These are phyloP conservation scores for Hyperoplus immaculatus DNA, from an alignment of 2,797 vertebrate genomes.

Conservation along the genomic window DNA sequence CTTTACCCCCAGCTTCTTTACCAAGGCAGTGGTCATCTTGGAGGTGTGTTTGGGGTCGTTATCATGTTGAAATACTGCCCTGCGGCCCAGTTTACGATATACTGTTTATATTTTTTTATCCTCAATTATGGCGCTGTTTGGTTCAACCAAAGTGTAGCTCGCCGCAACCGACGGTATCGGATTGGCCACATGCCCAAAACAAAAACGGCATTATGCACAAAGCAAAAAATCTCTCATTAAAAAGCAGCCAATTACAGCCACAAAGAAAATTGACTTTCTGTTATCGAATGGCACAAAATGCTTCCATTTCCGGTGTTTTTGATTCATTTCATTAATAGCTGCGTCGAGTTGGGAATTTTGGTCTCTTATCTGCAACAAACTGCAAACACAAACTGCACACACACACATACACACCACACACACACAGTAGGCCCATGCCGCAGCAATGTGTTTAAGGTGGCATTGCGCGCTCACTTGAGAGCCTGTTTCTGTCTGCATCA, in stretches of 20 bases:
- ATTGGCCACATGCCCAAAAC: constrained; percentile 32
- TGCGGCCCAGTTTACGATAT: no score
- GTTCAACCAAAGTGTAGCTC: background rate
- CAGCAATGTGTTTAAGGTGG: constrained; percentile 65
- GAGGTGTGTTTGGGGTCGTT: no score
- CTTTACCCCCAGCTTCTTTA: no score
- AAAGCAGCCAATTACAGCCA: constrained; percentile 66
- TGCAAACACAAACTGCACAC: background rate
- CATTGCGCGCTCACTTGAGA: constrained; percentile 69
- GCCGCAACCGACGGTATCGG: constrained; percentile 6
- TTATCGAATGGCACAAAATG: constrained; percentile 61
- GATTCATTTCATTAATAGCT: constrained; percentile 72
- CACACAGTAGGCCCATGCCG: background rate
- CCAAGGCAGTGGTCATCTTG: no score
- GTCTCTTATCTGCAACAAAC: constrained; percentile 56
- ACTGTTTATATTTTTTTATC: background rate
- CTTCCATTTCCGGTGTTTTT: constrained; percentile 64
- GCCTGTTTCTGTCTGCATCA: constrained; percentile 70
- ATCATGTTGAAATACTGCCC: no score
- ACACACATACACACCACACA: constrained; percentile 8
- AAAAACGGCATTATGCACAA: constrained; percentile 47
- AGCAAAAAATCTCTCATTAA: constrained; percentile 64
- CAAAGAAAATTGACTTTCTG: constrained; percentile 63
- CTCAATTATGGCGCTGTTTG: background rate
- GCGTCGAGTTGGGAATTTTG: constrained; percentile 50